These are phyloP conservation scores for Stenoptilia bipunctidactyla DNA, from an alignment of 2,888 invertebrate species.

Conservation along the genomic window DNA sequence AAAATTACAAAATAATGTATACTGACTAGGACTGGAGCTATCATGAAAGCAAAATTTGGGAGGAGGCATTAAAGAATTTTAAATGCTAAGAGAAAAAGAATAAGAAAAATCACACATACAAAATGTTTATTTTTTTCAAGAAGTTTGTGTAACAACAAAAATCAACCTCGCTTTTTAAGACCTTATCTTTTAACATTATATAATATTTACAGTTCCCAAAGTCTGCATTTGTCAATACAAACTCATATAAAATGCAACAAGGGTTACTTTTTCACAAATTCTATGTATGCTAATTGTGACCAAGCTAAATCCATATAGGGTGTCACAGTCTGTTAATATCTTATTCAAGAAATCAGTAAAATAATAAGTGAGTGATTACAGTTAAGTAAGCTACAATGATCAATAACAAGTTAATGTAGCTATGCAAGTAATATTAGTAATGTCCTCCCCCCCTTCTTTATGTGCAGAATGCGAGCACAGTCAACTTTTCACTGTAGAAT, in stretches of 20 bases:
- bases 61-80: conserved; percentile 14
- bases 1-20: neutral
- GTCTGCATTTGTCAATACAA: conserved; percentile 66
- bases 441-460: conserved; percentile 48
- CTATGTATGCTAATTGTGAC: conserved; percentile 69
- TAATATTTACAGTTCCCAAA: conserved; percentile 67
- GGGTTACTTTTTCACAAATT: conserved; percentile 58
- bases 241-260: conserved; percentile 65
- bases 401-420: conserved; percentile 51
- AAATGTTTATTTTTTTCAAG: conserved; percentile 70
- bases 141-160: conserved; percentile 71
- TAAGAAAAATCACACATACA: conserved; percentile 62
- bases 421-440: conserved; percentile 41
- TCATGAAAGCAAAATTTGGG: conserved; percentile 8
- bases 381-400: conserved; percentile 59
- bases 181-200: conserved; percentile 67
- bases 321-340: conserved; percentile 58
- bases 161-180: conserved; percentile 68
- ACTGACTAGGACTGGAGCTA: neutral
- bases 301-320: conserved; percentile 56
- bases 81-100: conserved; percentile 36
- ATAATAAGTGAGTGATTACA: conserved; percentile 61
- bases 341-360: conserved; percentile 43
- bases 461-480: conserved; percentile 28
- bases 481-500: conserved; percentile 10